Conservation (phyloP, 2,888 invertebrate species). For the Margaritifera margaritifera region DNA sequence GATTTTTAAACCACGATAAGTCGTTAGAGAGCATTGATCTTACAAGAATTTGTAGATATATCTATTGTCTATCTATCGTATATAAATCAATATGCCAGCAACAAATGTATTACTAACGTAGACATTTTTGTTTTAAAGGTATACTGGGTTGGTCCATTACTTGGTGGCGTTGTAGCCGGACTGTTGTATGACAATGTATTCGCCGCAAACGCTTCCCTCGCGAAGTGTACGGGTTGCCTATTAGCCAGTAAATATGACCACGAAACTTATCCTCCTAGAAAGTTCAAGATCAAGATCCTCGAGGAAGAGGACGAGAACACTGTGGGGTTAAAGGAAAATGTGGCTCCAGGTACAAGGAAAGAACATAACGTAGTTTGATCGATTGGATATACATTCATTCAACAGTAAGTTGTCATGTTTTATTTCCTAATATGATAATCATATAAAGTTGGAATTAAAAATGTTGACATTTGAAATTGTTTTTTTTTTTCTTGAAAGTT, state of each 20-base stretch:
- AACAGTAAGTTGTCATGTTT: no score
- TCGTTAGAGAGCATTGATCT: no score
- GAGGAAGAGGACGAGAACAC: conserved; percentile 5
- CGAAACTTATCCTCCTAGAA: conserved; percentile 18
- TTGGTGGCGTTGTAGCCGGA: conserved; percentile 55
- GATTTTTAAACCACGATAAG: no score
- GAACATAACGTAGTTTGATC: background rate
- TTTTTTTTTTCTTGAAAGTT: no score
- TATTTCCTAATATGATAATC: no score
- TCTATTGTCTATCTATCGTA: no score
- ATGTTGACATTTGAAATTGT: no score
- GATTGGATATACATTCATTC: no score
- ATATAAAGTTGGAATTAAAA: no score
- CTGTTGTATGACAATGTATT: conserved; percentile 61
- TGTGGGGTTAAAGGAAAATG: background rate
- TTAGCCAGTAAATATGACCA: conserved; percentile 45
- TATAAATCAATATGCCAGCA: no score
- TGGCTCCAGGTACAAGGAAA: background rate
- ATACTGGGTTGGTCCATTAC: conserved; percentile 62
- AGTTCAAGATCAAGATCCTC: conserved; percentile 13
- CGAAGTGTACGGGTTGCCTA: conserved; percentile 42
- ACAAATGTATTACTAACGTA: no score
- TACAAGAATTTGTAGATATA: no score
- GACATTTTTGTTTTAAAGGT: conserved; percentile 40
- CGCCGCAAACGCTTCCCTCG: conserved; percentile 49